phyloP scores from a whole-genome alignment of 2,797 vertebrate species.

The Pteropus rufus region DNA sequence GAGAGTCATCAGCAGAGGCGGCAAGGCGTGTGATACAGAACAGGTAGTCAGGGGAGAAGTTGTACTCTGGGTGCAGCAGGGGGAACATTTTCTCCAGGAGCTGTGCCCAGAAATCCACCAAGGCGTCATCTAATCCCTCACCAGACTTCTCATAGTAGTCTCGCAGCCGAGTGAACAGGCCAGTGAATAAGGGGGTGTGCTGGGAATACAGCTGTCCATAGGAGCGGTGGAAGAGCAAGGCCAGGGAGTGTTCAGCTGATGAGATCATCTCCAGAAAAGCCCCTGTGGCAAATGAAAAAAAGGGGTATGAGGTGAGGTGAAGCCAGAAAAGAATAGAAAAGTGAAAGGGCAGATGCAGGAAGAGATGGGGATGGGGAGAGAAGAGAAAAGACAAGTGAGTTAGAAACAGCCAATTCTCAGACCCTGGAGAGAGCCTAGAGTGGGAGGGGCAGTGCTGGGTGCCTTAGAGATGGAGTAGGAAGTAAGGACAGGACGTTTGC shows the following conservation, averaged over 20 bases:
- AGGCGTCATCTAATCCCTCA: slow-evolving; percentile 88
- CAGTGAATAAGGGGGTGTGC: slow-evolving; percentile 89
- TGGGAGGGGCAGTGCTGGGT: neutral
- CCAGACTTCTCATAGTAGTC: slow-evolving; percentile 84
- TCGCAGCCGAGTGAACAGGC: slow-evolving; percentile 90
- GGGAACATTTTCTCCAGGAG: slow-evolving; percentile 91
- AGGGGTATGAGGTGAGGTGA: neutral
- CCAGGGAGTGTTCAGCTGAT: slow-evolving; percentile 89
- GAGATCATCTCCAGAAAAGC: slow-evolving; percentile 92
- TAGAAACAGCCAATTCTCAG: slow-evolving; percentile 18
- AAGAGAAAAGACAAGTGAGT: slow-evolving; percentile 49
- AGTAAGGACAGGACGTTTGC: neutral
- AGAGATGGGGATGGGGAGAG: neutral
- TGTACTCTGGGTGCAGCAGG: slow-evolving; percentile 92
- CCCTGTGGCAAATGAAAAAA: slow-evolving; percentile 76
- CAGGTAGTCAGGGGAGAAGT: slow-evolving; percentile 90
- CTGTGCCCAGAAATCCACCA: slow-evolving; percentile 92
- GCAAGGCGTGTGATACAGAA: slow-evolving; percentile 91
- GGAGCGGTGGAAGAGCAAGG: slow-evolving; percentile 92
- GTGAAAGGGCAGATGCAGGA: slow-evolving; percentile 11
- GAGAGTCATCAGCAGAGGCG: slow-evolving; percentile 80
- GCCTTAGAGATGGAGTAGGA: neutral
- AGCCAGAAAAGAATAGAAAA: slow-evolving; percentile 22
- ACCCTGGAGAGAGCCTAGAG: neutral
- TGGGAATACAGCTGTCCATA: slow-evolving; percentile 91